phyloP scores from a whole-genome alignment of 2,113 vertebrate species.

The Myotis brandtii region DNA sequence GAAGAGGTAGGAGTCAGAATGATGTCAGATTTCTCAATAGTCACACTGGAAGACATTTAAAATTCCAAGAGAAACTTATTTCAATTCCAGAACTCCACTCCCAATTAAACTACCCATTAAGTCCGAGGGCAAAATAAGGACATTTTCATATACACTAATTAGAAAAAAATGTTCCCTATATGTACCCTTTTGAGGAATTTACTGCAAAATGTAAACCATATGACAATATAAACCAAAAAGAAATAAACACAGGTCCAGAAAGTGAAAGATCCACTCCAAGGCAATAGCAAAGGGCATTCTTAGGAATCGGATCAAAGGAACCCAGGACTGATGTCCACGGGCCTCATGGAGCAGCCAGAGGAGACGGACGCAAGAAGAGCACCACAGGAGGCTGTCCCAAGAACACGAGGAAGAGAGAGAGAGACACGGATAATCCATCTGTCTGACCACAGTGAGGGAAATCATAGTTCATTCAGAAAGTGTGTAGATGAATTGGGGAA shows the following conservation, averaged over 20 bases:
- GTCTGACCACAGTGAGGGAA: neutral
- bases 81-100: neutral
- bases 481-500: neutral
- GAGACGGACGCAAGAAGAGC: neutral
- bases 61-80: neutral
- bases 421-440: neutral
- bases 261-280: neutral
- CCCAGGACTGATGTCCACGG: neutral
- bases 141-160: neutral
- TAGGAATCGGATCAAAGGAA: neutral
- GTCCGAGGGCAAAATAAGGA: neutral
- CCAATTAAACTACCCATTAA: neutral
- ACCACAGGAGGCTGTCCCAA: neutral
- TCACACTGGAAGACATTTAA: neutral
- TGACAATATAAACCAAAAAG: neutral
- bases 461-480: neutral
- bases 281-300: neutral
- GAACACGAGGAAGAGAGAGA: neutral
- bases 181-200: neutral
- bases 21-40: neutral
- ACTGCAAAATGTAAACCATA: neutral
- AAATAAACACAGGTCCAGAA: neutral
- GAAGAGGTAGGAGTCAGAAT: slow-evolving; percentile 20
- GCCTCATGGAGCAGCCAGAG: neutral
- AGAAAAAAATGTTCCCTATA: neutral